phyloP scores from a whole-genome alignment of 2,113 vertebrate species.

The Lycaon pictus region DNA sequence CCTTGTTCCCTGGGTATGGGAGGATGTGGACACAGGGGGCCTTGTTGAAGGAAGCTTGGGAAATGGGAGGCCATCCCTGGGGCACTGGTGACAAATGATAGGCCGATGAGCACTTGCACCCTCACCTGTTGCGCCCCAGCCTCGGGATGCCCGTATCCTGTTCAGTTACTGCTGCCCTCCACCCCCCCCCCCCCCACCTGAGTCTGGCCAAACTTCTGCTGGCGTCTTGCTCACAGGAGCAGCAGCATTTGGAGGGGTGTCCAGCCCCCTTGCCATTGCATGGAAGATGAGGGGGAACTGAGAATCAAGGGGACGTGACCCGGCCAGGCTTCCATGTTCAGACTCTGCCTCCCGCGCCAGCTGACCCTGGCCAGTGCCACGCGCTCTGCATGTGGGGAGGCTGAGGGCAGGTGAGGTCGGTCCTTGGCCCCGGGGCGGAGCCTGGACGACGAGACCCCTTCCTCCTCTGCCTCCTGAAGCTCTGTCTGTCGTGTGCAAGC shows the following conservation, averaged over 20 bases:
- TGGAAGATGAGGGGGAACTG: neutral
- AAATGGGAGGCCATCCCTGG: neutral
- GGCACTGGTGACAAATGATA: neutral
- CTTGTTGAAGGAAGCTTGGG: neutral
- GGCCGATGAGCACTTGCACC: neutral
- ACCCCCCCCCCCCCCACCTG: no score
- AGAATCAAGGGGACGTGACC: neutral
- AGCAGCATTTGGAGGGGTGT: neutral
- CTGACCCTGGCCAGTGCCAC: neutral
- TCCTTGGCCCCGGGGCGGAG: neutral
- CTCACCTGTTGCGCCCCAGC: neutral
- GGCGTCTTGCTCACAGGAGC: neutral
- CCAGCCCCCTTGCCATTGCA: neutral
- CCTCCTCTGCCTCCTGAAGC: neutral
- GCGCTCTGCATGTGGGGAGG: neutral
- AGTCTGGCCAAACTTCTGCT: neutral
- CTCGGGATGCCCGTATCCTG: accelerated
- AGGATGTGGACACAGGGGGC: neutral
- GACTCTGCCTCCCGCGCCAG: neutral
- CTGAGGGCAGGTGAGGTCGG: neutral
- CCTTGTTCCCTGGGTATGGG: neutral
- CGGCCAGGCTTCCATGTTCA: no score
- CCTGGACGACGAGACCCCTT: neutral
- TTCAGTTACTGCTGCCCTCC: no score
- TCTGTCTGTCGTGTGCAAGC: neutral